Base-by-base conservation (phyloP, 2,888 invertebrate genomes). In the Tipula confusa region DNA sequence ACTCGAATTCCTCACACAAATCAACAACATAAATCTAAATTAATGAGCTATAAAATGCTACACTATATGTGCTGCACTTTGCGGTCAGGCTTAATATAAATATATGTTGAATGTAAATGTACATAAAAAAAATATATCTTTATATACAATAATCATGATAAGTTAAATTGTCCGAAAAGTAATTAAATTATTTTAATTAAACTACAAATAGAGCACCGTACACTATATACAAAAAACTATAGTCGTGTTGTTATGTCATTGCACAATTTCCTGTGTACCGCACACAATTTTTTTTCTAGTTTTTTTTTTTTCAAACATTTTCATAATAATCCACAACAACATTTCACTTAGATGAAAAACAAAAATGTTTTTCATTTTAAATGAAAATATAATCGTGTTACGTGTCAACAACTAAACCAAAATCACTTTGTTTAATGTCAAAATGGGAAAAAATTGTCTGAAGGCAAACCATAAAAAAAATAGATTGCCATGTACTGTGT, bases 121-220 rank as follows among this genome's bases (percentile, higher is more conserved):
- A 43, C 43, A 15, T 43, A 43, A 43, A 43, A 64, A 24, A n/a
- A n/a, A n/a, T n/a, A n/a, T n/a, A n/a, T n/a, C n/a, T n/a, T n/a
- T n/a, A n/a, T n/a, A n/a, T 24, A 64, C n/a, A 43, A 43, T 43
- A 13, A 64, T 64, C 24, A 15, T 89, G 85, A 64, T 64, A 64
- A 64, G 64, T 64, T 64, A 24, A 64, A 64, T 64, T 64, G 24
- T 64, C 64, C 64, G 24, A 64, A 18, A 11, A 64, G 64, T 64
- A 64, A 64, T 64, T 64, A 64, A 64, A 64, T 64, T 64, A 64
- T 24, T 24, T 64, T 64, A 64, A 64, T 64, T 64, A 64, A 64
- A 18, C 24, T 64, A 64, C n/a, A 18, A 64, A 64, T 24, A 18
- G 33, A 33, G 64, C 7, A 43, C 3, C 3, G 33, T 33, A 11